Evolutionary conservation across 2,113 vertebrate species (phyloP), one percentile per base, ranked within the genome.

Genomic region (Ailurus styani): DNA sequence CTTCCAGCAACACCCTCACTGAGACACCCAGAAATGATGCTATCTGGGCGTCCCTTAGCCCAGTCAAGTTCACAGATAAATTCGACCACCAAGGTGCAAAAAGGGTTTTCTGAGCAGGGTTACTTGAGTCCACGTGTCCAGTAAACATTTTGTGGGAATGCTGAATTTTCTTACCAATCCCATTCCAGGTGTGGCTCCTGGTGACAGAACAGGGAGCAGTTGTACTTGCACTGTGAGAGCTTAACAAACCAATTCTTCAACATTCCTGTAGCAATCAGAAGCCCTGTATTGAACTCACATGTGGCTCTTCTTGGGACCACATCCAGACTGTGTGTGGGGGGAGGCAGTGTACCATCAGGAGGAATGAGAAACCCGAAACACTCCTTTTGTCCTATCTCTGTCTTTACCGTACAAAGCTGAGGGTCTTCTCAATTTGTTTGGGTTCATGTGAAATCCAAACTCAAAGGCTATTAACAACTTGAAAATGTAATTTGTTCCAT

Each of bases 111-210:
- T 42, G 47, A 72, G 88, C 47, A 23, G 13, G n/a, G n/a, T n/a
- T 12, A 27, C 37, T 27, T 40, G 64, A n/a, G 21, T 27, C 64
- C 57, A 29, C 52, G 3, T 1, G 31, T n/a, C 78, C 5, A 0
- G 17, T 42, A 57, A 37, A 83, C 78, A 14, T 37, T 45, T 82
- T 0, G 5, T 1, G 6, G 5, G 31, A 72, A 72, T 6, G 31
- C 6, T 4, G 1, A n/a, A 47, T 27, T 72, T 37, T 55, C 40
- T n/a, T 45, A 37, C 3, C 54, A 17, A n/a, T 27, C 7, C 64
- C 2, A 0, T 15, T 0, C 4, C 5, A n/a, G 42, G 66, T 1
- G 7, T 2, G 15, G 31, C 23, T 37, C 52, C 70, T 17, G 3
- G 1, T 0, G 11, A 20, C 14, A 34, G 14, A 66, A 34, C 13